Percentiles rank a stretch among this genome's conserved stretches.
These are phyloP conservation scores for Bradypodion pumilum DNA, from an alignment of 2,797 vertebrate genomes.

Conservation along the genomic window DNA sequence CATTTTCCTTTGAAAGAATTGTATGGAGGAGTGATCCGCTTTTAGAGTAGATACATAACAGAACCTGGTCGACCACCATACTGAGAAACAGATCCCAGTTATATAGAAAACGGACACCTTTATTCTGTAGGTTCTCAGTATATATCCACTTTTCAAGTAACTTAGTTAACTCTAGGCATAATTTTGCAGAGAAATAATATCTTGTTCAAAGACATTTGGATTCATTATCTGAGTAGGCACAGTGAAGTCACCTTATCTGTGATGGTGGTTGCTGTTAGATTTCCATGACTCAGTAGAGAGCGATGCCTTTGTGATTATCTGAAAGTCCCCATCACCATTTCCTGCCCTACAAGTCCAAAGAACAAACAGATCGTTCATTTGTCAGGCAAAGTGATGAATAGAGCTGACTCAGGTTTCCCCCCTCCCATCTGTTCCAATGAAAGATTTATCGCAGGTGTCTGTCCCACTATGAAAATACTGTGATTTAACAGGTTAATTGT, in stretches of 20 bases:
- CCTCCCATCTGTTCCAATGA: constrained; percentile 8
- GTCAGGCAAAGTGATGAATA: not conserved
- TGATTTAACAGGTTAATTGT: constrained; percentile 8
- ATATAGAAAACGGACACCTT: not conserved
- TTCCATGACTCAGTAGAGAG: not conserved
- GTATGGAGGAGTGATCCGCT: not conserved
- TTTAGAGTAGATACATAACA: no score
- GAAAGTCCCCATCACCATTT: not conserved
- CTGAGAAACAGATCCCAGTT: not conserved
- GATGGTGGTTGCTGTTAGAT: not conserved
- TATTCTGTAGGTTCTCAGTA: not conserved
- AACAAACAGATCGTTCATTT: not conserved
- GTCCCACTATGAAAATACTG: not conserved
- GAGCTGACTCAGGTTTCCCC: not conserved
- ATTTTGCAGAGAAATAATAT: not conserved
- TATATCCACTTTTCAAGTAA: not conserved
- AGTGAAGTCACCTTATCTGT: not conserved
- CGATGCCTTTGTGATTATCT: not conserved
- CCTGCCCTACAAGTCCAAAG: not conserved
- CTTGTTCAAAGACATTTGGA: not conserved
- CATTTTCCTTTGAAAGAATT: not conserved
- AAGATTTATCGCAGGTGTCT: constrained; percentile 1
- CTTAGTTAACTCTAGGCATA: not conserved
- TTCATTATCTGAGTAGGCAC: not conserved
- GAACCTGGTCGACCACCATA: not conserved